Base-by-base conservation (phyloP, 1,140 invertebrate species). In the Zaprionus vittiger region DNA sequence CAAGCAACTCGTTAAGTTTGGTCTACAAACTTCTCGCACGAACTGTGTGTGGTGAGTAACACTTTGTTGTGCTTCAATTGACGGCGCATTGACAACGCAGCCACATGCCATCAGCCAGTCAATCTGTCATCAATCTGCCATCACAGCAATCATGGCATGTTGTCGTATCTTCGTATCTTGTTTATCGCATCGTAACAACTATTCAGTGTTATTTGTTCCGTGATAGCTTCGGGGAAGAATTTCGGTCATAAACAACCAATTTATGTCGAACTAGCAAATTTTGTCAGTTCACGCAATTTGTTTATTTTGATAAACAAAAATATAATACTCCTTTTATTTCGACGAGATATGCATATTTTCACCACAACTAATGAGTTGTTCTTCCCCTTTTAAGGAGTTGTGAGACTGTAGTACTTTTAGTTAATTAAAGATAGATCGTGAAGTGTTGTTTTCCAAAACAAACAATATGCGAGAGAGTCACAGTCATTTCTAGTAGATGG, bases 151-250 rank as follows among this genome's bases (percentile, higher is more conserved):
- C 72, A 56, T 34, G 57, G 66, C 57, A 70, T 54, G 67, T 63
- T 65, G 59, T 60, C 52, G 38, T 65, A 41, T 22, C 68, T 52
- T 22, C 20, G 11, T 79, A 87, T 81, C 78, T 89, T 87, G 77
- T 83, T 81, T 83, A 78, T 83, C 20, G 54, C 26, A 64, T 72
- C 57, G 12, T 54, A n/a, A 52, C 28, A 47, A n/a, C 49, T 17
- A 3, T 61, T 83, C 12, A n/a, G 37, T 69, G 44, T 65, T 44
- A 31, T 64, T 34, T 22, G 54, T 61, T 73, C 12, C 47, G 37
- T 38, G 74, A 85, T 79, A 75, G 54, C 44, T 77, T 71, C 54
- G 77, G 77, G 80, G 63, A 87, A 11, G 41, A 85, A 64, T 66
- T 70, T 85, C 62, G 20, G 65, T 20, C 14, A 62, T 67, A 44